Percentiles rank a stretch among this genome's conserved stretches.
Evolutionary conservation across 1,140 invertebrate genomes (phyloP).

Genomic region (Bombus affinis): DNA sequence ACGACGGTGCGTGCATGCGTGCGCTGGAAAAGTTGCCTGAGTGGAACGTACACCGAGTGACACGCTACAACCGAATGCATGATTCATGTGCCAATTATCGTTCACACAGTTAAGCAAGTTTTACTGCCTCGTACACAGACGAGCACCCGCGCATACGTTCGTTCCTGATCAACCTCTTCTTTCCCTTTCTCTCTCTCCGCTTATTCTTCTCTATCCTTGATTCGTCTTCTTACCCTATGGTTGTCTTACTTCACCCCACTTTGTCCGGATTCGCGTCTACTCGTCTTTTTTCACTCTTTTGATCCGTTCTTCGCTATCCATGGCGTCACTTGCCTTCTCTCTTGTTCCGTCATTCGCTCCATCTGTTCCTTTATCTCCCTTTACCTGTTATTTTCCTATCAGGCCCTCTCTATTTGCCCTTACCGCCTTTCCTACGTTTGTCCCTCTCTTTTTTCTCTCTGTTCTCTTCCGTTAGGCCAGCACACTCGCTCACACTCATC

Average conservation of each 20-base stretch:
- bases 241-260: no score
- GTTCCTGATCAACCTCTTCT: background rate
- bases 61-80: slow-evolving; percentile 71
- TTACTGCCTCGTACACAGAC: slow-evolving; percentile 32
- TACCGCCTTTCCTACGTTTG: slow-evolving; percentile 1
- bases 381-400: slow-evolving; percentile 35
- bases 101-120: slow-evolving; percentile 66
- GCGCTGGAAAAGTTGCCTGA: slow-evolving; percentile 57
- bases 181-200: background rate
- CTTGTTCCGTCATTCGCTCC: slow-evolving; percentile 16
- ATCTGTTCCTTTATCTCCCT: slow-evolving; percentile 41
- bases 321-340: background rate
- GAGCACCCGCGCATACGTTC: background rate
- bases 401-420: slow-evolving; percentile 29
- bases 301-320: background rate
- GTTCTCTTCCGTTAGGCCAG: background rate
- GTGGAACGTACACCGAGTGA: slow-evolving; percentile 53
- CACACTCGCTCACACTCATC: no score
- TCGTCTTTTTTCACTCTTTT: background rate
- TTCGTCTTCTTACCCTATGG: background rate
- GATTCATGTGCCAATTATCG: slow-evolving; percentile 79
- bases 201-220: background rate
- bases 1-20: slow-evolving; percentile 50
- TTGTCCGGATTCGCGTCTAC: background rate
- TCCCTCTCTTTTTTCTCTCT: background rate